Evolutionary conservation across 1,140 invertebrate species (phyloP), one percentile per base, ranked within the genome.

Genomic region (Nasonia giraulti): DNA sequence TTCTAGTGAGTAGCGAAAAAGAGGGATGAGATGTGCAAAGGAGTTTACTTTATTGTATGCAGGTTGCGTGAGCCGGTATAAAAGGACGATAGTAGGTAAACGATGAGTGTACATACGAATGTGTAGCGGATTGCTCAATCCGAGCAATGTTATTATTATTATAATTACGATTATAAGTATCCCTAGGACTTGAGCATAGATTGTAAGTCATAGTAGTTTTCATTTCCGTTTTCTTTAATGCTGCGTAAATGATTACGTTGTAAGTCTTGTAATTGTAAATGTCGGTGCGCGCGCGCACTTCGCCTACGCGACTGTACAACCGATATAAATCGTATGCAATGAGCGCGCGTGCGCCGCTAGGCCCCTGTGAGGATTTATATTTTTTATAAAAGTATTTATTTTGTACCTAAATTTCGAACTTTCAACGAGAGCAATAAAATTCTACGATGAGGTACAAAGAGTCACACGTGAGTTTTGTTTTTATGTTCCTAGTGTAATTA

Each of bases 301-400:
- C 3, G 27, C 68, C 23, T 10, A 71, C 68, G 23, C 66, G 23
- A 23, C 23, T 27, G 68, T 71, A 27, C 27, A 27, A 31, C 27
- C 27, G 20, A 71, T 31, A n/a, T n/a, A 20, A 2, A n/a, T n/a
- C 27, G 20, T 7, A 20, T 20, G n/a, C 2, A n/a, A 20, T n/a
- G n/a, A 62, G 20, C 12, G 62, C 23, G 40, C 33, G 23, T n/a
- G 20, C 17, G 33, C 11, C 14, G 11, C 31, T 27, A 27, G 17
- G 20, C 66, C 12, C 17, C 33, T 3, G 75, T 44, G 62, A 83
- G 68, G 80, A 73, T 83, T 86, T 86, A 77, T 86, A 86, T 86
- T 86, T 86, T 86, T 86, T 86, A 86, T 87, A 87, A 83, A 87
- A 85, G 76, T 87, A 85, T 85, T 87, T 87, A 85, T 85, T 87